Evolutionary conservation across 2,113 vertebrate species (phyloP), one percentile per base, ranked within the genome.

Genomic region (Cricetomys ansorgei): DNA sequence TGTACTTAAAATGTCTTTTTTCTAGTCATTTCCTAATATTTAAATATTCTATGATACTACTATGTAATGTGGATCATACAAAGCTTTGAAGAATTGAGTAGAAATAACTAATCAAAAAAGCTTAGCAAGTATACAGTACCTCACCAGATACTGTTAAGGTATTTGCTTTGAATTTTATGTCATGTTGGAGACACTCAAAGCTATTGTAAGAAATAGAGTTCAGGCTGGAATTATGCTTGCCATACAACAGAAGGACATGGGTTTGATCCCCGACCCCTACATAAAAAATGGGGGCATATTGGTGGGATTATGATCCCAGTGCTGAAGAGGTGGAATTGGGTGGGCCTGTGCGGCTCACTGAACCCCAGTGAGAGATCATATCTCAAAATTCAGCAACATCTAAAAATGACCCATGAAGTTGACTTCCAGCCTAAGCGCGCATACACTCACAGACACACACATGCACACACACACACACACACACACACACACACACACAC

Each of bases 121-220:
- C 48, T 50, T 94, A 97, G 45, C 8, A 67, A 8, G n/a, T 91
- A 91, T 65, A 7, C 50, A 62, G 17, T 93, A 76, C 31, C 21
- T 80, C 62, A 96, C 17, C 8, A 81, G 79, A 81, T 17, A 84
- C 79, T 88, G 48, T 92, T 69, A 64, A 50, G 40, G 23, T 55
- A 23, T 80, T 94, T 7, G 70, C 69, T 94, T 89, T 29, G 69
- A 40, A 77, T 93, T 53, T 91, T 79, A 40, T 59, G 62, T 73
- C 29, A 59, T 27, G 64, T 43, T 88, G 29, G 43, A 93, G 53
- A 83, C 17, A 76, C 16, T 62, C 53, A n/a, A 88, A 77, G n/a
- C 17, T 90, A 1, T 62, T 75, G 21, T 45, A 57, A 64, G 50
- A 57, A 86, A 76, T 65, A 25, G 37, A 40, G 43, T 34, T 37